Evolutionary conservation across 2,888 invertebrate genomes (phyloP), one percentile per base, ranked within the genome.

Genomic region (Athalia cordata): DNA sequence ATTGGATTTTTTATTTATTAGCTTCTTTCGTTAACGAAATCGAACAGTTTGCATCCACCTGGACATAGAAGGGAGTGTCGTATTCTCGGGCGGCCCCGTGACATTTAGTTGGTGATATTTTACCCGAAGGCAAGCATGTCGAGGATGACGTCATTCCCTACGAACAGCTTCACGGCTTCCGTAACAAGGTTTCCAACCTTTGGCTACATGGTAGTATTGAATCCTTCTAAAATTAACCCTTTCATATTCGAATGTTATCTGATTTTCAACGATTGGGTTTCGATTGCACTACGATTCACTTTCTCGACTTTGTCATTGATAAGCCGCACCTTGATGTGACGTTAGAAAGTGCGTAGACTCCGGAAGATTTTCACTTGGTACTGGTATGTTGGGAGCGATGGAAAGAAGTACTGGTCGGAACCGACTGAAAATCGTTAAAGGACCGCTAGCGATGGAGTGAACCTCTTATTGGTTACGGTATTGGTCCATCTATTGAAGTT

Each of bases 41-140:
- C 29, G 29, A 1, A 29, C 29, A 29, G 29, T 29, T 29, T 29
- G 29, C 29, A 29, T 29, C 29, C 29, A 29, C 29, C 29, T 29
- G 29, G 29, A 29, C 29, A 29, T 29, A 29, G 29, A 29, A 29
- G 2, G 1, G 29, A 29, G 29, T 29, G 29, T 29, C 29, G 29
- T 29, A 29, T 29, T 29, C 29, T 29, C 29, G 29, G 29, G 29
- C 49, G 29, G 49, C 49, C 8, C 29, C 47, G 77, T 84, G 85
- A 86, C 84, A 82, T 86, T 87, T 85, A 85, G 83, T 83, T 84
- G 81, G 82, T 84, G 84, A 85, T 83, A 85, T 86, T 87, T 84
- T 81, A 80, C 82, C 80, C 78, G 61, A 64, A 82, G 81, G 81
- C 81, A 80, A 81, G 82, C 81, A 80, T 82, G 78, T 70, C 55